phyloP scores from a whole-genome alignment of 2,113 vertebrate species.

The Melanostigma gelatinosum region DNA sequence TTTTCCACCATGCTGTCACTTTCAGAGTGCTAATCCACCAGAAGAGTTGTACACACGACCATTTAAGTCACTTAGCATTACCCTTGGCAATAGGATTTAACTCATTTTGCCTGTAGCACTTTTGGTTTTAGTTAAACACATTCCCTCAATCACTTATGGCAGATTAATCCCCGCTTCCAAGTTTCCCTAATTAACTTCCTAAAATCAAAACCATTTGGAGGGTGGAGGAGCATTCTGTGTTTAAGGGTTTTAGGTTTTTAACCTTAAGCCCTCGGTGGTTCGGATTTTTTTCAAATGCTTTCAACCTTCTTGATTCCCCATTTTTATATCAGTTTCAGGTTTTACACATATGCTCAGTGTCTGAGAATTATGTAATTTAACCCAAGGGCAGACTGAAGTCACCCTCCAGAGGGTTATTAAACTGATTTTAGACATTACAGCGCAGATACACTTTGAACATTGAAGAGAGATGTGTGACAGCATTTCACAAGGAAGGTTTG shows the following conservation, averaged over 20 bases:
- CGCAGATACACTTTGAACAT: conserved; percentile 40
- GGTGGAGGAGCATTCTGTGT: conserved; percentile 7
- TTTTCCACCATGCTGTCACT: conserved; percentile 54
- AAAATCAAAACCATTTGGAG: conserved; percentile 50
- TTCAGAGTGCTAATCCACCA: conserved; percentile 43
- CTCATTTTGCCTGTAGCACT: conserved; percentile 36
- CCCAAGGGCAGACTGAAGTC: conserved; percentile 50
- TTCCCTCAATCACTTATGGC: conserved; percentile 16
- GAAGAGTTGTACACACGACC: conserved; percentile 22
- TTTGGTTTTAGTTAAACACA: conserved; percentile 40
- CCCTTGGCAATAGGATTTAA: background rate
- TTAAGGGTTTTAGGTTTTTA: conserved; percentile 24
- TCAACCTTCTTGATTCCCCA: conserved; percentile 15
- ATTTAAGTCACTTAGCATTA: conserved; percentile 17
- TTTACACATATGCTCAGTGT: conserved; percentile 29
- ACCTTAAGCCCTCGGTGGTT: conserved; percentile 28
- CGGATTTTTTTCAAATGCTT: conserved; percentile 33
- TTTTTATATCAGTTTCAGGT: conserved; percentile 47
- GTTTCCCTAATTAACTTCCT: conserved; percentile 35
- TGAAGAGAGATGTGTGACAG: conserved; percentile 57
- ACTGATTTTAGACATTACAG: conserved; percentile 48
- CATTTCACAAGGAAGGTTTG: conserved; percentile 52
- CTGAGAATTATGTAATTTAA: conserved; percentile 63
- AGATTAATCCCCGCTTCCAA: conserved; percentile 29
- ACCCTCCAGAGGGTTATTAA: conserved; percentile 56